Base-by-base conservation (phyloP, 92 coral and sea anemone species). In the Porites cylindrica region DNA sequence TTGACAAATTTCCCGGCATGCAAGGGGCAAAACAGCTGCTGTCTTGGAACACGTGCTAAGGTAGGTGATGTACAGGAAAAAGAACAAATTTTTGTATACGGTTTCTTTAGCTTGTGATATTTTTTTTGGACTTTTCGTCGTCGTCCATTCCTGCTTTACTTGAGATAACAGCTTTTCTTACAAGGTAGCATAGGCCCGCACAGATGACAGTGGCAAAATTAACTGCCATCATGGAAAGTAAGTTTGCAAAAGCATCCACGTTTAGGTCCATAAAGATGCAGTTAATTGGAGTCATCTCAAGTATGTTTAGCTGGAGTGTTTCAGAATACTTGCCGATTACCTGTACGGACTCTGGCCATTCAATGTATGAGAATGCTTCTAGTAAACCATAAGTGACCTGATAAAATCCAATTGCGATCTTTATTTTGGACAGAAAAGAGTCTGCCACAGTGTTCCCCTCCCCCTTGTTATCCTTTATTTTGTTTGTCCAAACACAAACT, bases 351-450 rank as follows among this genome's bases (percentile, higher is more conserved):
- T 38, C 47, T 3, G 47, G 47, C 47, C 47, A 38, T 38, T 38
- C 47, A 38, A 38, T 38, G 47, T 38, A 38, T 38, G 47, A 38
- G 47, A 38, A 38, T 38, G 47, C 47, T 38, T 70, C 74, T 8
- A 70, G 74, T 70, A 70, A 70, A 13, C 53, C 56, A 72, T 50
- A 13, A 9, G 56, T 38, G 32, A 50, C 53, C 76, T 70, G 74
- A 12, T 38, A 72, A 38, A 23, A 23, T 2, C 51, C 38, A 38
- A 38, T 38, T 38, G 47, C 47, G 47, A 38, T 38, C 47, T 38
- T 38, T 38, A 38, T 38, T 38, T 70, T 29, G 17, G 50, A 26
- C 8, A 26, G 18, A 70, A 70, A 26, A 70, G 75, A 3, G 47
- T 38, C 47, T 38, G 47, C 47, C 47, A 38, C 47, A 38, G 47